A percentile compares a stretch with the other conserved stretches of the same genome.
Conservation (phyloP, 2,888 invertebrate genomes). For the Athalia circularis region DNA sequence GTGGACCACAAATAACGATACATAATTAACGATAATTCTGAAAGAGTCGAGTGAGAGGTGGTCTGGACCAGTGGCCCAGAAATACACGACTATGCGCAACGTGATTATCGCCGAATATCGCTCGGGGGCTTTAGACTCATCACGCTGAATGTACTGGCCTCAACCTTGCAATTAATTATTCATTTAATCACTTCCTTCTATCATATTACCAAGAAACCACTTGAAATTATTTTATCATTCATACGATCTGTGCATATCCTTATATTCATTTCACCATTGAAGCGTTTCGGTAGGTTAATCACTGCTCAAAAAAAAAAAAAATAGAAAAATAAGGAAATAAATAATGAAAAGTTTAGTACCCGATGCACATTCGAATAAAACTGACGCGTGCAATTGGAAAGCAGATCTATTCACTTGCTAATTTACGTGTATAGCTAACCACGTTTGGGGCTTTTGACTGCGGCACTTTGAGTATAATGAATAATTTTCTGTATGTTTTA, state of each 20-base stretch:
- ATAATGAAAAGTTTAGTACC: conserved; percentile 2
- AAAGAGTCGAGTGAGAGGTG: conserved; percentile 32
- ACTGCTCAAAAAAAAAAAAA: no score
- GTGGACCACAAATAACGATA: conserved; percentile 11
- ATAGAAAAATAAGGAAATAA: neutral
- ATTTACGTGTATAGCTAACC: conserved; percentile 13
- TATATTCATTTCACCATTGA: no score
- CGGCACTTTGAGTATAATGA: neutral
- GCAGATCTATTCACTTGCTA: conserved; percentile 28
- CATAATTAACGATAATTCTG: conserved; percentile 41
- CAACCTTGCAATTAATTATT: conserved; percentile 15
- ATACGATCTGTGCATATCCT: no score
- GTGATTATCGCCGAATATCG: conserved; percentile 14
- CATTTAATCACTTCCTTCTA: neutral
- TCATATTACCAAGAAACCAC: neutral
- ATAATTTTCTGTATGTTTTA: conserved; percentile 10
- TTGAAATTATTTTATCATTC: neutral
- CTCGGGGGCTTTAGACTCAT: neutral
- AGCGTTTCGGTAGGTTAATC: no score
- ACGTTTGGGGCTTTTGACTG: conserved; percentile 6
- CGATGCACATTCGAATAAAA: conserved; percentile 27
- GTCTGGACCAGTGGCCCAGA: conserved; percentile 27
- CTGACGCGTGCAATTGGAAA: conserved; percentile 41
- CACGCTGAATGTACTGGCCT: neutral
- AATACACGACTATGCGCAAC: neutral